Percentiles rank a stretch among this genome's conserved stretches.
phyloP scores from a whole-genome alignment of 2,113 vertebrate genomes.

The Chinchilla lanigera region DNA sequence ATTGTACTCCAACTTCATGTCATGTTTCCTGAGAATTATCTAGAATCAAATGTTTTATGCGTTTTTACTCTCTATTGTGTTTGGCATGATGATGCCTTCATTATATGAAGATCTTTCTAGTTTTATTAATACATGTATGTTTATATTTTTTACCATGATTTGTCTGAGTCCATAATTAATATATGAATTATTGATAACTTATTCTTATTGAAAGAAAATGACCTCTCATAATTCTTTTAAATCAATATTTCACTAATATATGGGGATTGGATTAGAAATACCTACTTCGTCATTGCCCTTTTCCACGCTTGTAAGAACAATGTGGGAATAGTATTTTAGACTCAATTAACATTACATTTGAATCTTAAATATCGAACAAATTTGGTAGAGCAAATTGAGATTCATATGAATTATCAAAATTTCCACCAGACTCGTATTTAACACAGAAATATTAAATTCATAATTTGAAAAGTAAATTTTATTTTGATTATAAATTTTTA shows the following conservation, averaged over 20 bases:
- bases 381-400: not conserved
- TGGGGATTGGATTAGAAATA: not conserved
- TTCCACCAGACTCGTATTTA: not conserved
- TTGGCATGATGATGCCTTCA: not conserved
- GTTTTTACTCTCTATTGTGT: not conserved
- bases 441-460: not conserved
- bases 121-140: not conserved
- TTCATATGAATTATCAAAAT: not conserved
- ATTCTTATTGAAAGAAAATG: not conserved
- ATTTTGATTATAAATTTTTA: not conserved
- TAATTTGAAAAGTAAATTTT: not conserved
- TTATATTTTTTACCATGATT: not conserved
- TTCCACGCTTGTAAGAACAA: not conserved
- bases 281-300: not conserved
- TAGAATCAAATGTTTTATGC: not conserved
- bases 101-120: not conserved
- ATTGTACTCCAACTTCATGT: accelerated
- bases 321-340: not conserved
- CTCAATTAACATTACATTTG: not conserved
- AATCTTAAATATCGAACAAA: not conserved
- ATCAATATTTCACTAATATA: not conserved
- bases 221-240: not conserved
- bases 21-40: not conserved
- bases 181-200: not conserved
- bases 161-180: not conserved